A percentile compares a stretch with the other conserved stretches of the same genome.
Conservation (phyloP, 2,888 invertebrate genomes). For the Eilema sororculum region DNA sequence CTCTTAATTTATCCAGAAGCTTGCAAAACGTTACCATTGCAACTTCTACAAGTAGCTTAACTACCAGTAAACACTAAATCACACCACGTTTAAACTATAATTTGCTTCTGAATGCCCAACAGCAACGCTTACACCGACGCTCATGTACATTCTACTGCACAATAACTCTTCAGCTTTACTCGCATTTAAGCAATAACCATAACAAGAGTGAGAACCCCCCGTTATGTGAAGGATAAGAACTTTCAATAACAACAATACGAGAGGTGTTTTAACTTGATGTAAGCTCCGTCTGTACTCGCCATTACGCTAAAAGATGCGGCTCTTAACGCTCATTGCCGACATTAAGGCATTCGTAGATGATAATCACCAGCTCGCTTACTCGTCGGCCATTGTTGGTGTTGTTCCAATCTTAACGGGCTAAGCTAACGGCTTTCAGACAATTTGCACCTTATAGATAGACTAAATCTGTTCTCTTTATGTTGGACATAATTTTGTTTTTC, state of each 20-base stretch:
- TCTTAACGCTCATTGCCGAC: constrained; percentile 35
- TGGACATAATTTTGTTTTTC: neutral
- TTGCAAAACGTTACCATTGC: neutral
- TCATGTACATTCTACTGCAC: neutral
- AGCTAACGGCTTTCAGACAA: neutral
- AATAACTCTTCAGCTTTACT: neutral
- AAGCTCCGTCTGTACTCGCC: constrained; percentile 11
- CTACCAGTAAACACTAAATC: neutral
- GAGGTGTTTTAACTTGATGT: constrained; percentile 19
- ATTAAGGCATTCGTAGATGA: constrained; percentile 42
- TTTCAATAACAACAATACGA: constrained; percentile 21
- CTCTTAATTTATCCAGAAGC: too few relatives aligned
- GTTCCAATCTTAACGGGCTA: constrained; percentile 6
- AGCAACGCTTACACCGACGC: neutral
- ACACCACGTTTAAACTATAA: neutral
- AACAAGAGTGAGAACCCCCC: constrained; percentile 2
- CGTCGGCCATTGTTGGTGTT: constrained; percentile 17
- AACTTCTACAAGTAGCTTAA: neutral
- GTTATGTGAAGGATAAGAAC: constrained; percentile 22
- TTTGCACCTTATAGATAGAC: neutral
- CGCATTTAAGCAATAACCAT: neutral
- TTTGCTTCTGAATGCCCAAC: neutral
- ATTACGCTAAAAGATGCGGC: constrained; percentile 29
- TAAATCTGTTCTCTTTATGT: neutral
- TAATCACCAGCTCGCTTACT: constrained; percentile 28